Evolutionary conservation across 2,888 invertebrate species (phyloP).

Genomic region (Oeneis ivallda): DNA sequence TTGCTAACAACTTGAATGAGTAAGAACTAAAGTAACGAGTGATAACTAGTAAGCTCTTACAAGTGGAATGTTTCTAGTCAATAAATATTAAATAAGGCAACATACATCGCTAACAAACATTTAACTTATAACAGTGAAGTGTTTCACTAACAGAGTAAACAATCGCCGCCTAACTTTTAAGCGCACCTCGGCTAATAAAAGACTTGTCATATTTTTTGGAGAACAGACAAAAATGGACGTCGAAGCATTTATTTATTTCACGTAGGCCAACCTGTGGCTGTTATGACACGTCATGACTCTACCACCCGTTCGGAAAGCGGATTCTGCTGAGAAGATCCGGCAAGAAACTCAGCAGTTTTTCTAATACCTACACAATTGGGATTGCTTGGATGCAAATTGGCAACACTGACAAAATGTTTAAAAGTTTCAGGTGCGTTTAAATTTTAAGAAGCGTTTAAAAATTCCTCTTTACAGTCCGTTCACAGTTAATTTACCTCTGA

Average conservation of each 20-base stretch:
- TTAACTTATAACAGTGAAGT: not conserved
- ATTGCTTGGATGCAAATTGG: not conserved
- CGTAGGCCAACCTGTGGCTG: no score
- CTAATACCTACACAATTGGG: no score
- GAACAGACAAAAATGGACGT: no score
- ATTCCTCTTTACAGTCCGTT: not conserved
- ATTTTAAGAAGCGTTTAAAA: not conserved
- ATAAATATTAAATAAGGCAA: not conserved
- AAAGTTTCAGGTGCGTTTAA: not conserved
- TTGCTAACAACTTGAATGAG: conserved; percentile 24
- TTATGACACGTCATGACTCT: no score
- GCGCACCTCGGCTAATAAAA: not conserved
- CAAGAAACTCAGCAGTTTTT: no score
- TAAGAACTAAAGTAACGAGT: conserved; percentile 42
- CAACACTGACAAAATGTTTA: not conserved
- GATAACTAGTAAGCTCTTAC: conserved; percentile 66
- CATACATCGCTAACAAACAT: no score
- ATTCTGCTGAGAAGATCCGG: no score
- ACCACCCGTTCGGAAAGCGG: no score
- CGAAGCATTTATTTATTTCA: no score
- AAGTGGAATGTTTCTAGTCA: conserved; percentile 61
- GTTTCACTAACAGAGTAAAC: not conserved
- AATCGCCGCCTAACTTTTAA: not conserved
- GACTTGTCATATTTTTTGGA: no score
- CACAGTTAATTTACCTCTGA: no score